Base-by-base conservation (phyloP, 2,113 vertebrate species). In the Sebastes fasciatus region DNA sequence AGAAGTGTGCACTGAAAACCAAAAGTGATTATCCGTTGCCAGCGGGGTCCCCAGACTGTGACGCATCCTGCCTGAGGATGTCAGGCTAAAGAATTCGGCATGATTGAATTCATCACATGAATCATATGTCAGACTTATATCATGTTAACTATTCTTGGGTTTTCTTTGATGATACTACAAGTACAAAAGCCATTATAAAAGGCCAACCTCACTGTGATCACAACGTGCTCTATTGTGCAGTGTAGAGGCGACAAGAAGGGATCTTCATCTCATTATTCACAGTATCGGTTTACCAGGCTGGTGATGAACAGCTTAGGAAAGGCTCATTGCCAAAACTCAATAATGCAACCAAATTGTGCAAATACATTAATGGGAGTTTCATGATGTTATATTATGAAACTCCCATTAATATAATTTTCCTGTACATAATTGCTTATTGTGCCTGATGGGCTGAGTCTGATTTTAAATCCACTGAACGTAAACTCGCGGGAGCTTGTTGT, bases 281-380 rank as follows among this genome's bases (percentile, higher is more conserved):
- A 71, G 55, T 77, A 79, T 86, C 76, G 46, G 34, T 86, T 83
- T 70, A 66, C 60, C 34, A 34, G 88, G 68, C 42, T 60, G 64
- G 58, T 91, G 93, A 94, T 79, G 92, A 91, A 86, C 92, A 93
- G 90, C 83, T 79, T 65, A 80, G 46, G 79, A 91, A 81, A 68
- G 72, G 74, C 78, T 80, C 76, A 66, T 54, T 91, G 88, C 85
- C 85, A 90, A 83, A 72, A 74, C 85, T 88, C 90, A 79, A 60
- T 82, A 89, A 83, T 82, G 64, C 48, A 46, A 77, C 73, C 66
- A 84, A 92, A 92, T 84, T 83, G 83, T 90, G 81, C 88, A 90
- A 94, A 91, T 93, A 45, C n/a, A 76, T 79, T 74, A 62, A 77
- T 65, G 45, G 63, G 6, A 64, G 48, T 55, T 68, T 46, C 17